Evolutionary conservation across 35 echinoderm and acorn worm genomes (phyloP), one percentile per base, ranked within the genome.

Genomic region (Heliocidaris erythrogramma): DNA sequence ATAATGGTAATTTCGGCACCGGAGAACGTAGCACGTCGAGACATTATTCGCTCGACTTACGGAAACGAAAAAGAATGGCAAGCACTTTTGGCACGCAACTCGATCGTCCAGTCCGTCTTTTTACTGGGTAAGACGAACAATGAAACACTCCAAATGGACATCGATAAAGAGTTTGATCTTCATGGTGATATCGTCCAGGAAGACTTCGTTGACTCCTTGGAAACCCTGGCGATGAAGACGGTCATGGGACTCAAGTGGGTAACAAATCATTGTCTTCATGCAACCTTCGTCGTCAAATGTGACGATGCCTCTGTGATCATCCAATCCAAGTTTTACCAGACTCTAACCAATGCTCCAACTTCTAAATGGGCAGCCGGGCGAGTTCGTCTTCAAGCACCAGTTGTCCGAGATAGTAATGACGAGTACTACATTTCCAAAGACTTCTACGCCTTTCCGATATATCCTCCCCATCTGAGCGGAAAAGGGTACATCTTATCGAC

Each of bases 181-280:
- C 52, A 90, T 30, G 60, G 49, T 7, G 96, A 96, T 31, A 96
- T 96, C 49, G 59, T 96, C 16, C 87, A 94, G 47, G 96, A 94
- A 30, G 94, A 94, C 30, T 94, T 96, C 13, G 27, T 91, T 8
- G 96, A 96, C 48, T 47, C 13, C 5, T 96, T 91, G 14, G 32
- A 53, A 24, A 96, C 94, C 86, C 35, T 96, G 86, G 84, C 93
- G 7, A n/a, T 96, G 71, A 96, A 96, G 90, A 90, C 93, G 14
- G 96, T 96, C 29, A 96, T 96, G 96, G 87, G 93, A 31, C 48
- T 96, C 5, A 96, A 96, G 90, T 96, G 96, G 96, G 96, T 85
- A 6, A 91, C 93, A 2, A 92, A 90, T 49, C 91, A 94, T 89
- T 96, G 96, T 30, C 93, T 84, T 0, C 94, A 87, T 32, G 93